Evolutionary conservation across 2,113 vertebrate genomes (phyloP).

Genomic region (Tyto alba): DNA sequence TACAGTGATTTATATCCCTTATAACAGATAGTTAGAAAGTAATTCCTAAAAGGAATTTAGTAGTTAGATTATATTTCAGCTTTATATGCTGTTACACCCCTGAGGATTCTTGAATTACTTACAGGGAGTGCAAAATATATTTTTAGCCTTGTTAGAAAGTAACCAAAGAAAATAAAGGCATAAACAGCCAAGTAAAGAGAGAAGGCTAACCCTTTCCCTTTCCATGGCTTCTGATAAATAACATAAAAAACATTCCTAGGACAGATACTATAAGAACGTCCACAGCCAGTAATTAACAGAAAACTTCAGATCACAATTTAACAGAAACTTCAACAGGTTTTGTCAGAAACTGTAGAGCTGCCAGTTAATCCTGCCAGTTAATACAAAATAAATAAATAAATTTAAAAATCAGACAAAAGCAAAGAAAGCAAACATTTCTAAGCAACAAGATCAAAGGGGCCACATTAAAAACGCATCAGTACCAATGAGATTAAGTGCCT

Average conservation of each 20-base stretch:
- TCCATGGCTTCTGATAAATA: not conserved
- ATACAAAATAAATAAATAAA: not conserved
- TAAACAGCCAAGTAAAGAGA: not conserved
- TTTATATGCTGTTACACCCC: not conserved
- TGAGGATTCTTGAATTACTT: not conserved
- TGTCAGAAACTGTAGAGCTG: not conserved
- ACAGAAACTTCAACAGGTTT: not conserved
- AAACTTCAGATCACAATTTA: not conserved
- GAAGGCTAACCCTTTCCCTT: not conserved
- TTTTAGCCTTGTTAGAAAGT: not conserved
- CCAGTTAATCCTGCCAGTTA: not conserved
- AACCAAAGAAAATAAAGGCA: not conserved
- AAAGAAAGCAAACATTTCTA: not conserved
- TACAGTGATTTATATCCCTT: not conserved
- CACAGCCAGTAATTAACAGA: not conserved
- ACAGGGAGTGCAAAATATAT: not conserved
- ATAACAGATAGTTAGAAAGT: not conserved
- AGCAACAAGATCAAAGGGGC: not conserved
- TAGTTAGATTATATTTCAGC: not conserved
- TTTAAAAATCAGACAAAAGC: not conserved
- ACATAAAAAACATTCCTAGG: not conserved
- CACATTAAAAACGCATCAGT: fast-evolving
- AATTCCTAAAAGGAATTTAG: not conserved
- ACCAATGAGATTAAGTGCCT: not conserved
- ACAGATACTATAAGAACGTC: not conserved